Evolutionary conservation across 2,113 vertebrate species (phyloP).

Genomic region (Pelecanus crispus): DNA sequence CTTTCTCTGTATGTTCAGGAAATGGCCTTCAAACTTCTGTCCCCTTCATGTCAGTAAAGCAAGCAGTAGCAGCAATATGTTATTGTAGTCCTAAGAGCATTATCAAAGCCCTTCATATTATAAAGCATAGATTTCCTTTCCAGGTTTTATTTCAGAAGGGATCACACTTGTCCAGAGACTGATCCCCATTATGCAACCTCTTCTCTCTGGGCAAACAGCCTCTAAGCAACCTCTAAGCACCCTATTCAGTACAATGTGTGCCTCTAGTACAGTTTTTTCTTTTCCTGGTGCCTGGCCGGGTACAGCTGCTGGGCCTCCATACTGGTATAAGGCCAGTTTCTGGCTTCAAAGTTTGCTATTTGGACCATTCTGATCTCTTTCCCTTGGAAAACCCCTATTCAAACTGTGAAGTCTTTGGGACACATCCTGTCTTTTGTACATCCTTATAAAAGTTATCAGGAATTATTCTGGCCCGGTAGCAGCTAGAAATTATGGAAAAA

Average conservation of each 20-base stretch:
- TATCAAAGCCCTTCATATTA: neutral
- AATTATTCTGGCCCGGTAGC: neutral
- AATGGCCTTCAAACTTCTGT: neutral
- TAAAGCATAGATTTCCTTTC: neutral
- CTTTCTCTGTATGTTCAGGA: neutral
- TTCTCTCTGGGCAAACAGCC: neutral
- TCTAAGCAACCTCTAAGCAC: neutral
- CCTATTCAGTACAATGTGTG: neutral
- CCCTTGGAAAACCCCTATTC: neutral
- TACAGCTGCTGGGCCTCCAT: neutral
- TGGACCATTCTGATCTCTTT: neutral
- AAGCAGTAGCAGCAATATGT: neutral
- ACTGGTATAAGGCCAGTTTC: neutral
- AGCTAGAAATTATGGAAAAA: neutral
- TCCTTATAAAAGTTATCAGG: neutral
- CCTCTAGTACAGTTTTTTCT: neutral
- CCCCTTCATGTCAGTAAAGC: neutral
- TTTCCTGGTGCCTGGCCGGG: neutral
- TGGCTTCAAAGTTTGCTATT: neutral
- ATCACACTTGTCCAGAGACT: neutral
- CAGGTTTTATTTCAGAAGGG: neutral
- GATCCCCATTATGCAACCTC: neutral
- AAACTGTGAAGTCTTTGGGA: neutral
- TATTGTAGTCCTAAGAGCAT: neutral
- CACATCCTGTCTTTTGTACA: neutral